Evolutionary conservation across 1,140 invertebrate species (phyloP), one percentile per base, ranked within the genome.

Genomic region (Papilio aristodemus): DNA sequence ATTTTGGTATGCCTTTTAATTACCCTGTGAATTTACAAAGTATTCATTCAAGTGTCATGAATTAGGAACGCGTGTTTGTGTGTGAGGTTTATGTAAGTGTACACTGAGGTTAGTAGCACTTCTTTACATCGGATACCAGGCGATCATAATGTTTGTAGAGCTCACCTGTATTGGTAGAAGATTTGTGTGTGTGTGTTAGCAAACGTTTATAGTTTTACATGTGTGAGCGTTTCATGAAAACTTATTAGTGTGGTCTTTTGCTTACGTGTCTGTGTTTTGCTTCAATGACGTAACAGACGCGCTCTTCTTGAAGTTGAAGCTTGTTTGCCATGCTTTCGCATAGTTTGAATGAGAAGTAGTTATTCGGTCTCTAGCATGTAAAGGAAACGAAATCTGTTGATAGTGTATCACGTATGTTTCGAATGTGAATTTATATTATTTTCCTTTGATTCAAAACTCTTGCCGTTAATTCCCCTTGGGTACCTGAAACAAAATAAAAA

Each of bases 1-100:
- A 85, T 85, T 85, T 84, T 73, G 88, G 86, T 81, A 90, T 89
- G 86, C 80, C 72, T 78, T 74, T 70, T 89, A 88, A 89, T 89
- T 89, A 87, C 70, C 89, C 85, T 87, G 89, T 71, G 85, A 89
- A 88, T 89, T 77, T 85, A 77, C 74, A 70, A 80, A 86, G 81
- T 82, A 85, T 78, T 88, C 71, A 77, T 70, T 88, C 81, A 85
- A 86, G 83, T 80, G 74, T 81, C 82, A 80, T 83, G 75, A 80
- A 86, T 89, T 84, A 86, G 67, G 76, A 67, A 77, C 74, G 43
- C 58, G 64, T 72, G 68, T 71, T 41, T 60, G 60, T 72, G 66
- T 79, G 72, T 76, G 71, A 73, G 70, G 59, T 68, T 73, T 76
- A 73, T 71, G 74, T 69, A 76, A 85, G 80, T 70, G 75, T 50